Base-by-base conservation (phyloP, 23 tunicate species). In the Oikopleura dioica region DNA sequence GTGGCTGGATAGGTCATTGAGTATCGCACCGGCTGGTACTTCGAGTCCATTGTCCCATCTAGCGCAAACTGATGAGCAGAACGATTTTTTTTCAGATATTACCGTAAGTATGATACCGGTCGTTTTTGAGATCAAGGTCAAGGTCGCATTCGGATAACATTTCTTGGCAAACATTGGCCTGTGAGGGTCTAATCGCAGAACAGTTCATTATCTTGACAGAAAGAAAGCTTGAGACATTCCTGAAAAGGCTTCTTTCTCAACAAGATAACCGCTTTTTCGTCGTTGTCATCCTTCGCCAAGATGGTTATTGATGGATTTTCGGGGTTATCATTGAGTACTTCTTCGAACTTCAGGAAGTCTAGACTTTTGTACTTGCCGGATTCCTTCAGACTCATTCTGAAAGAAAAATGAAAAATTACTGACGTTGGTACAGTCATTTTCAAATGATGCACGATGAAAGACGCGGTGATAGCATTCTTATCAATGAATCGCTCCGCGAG, bases 1-100 rank as follows among this genome's bases (percentile, higher is more conserved):
- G 97, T 79, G 12, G 97, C 97, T 38, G 97, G 97, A 55, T 75
- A 91, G 0, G 85, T 91, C 21, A 91, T 63, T 1, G 97, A 44
- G 21, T 44, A 44, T 44, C 55, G 9, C 16, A 44, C 21, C 21
- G 55, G 55, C 21, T 44, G 55, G 21, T 9, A 44, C 21, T 44
- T 21, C 16, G 55, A 44, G 16, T 9, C 16, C 21, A 44, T 9
- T 9, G 21, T 9, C 21, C 55, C 55, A 9, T 44, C 55, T 44
- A 9, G 55, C 21, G 9, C 16, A 44, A 44, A 21, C 21, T 9
- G 21, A 44, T 9, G 21, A 44, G 21, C 21, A 44, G 21, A 44
- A 44, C 55, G 55, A 44, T 44, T 44, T 21, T 9, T 21, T 44
- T 44, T 44, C 21, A 9, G 9, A 9, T 44, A 44, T 44, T 44